Evolutionary conservation across 2,888 invertebrate species (phyloP).

Genomic region (Drosophila neonasuta): DNA sequence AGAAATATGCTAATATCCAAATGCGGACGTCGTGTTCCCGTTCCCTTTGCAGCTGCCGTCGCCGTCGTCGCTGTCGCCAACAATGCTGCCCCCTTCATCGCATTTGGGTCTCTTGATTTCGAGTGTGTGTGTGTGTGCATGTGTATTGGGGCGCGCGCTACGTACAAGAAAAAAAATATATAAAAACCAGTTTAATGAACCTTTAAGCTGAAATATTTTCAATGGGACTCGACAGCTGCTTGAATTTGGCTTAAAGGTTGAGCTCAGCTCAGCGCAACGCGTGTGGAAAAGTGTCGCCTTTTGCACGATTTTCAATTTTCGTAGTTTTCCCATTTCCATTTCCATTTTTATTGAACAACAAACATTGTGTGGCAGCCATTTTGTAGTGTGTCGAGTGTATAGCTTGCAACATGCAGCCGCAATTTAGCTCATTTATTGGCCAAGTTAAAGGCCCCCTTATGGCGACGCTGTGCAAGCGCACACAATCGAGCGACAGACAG

Average conservation of each 20-base stretch:
- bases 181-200: slow-evolving; percentile 81
- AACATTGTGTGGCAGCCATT: slow-evolving; percentile 60
- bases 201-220: slow-evolving; percentile 70
- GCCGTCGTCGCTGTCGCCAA: slow-evolving; percentile 26
- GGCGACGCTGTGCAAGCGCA: slow-evolving; percentile 41
- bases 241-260: slow-evolving; percentile 36
- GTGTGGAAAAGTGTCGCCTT: slow-evolving; percentile 54
- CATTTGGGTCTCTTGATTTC: slow-evolving; percentile 47
- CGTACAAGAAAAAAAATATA: slow-evolving; percentile 24
- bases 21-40: slow-evolving; percentile 47
- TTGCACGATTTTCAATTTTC: slow-evolving; percentile 23
- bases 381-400: slow-evolving; percentile 46
- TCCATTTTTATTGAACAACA: slow-evolving; percentile 40
- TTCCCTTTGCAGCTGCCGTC: slow-evolving; percentile 20
- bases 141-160: slow-evolving; percentile 58
- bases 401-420: slow-evolving; percentile 47
- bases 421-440: slow-evolving; percentile 57
- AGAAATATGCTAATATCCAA: slow-evolving; percentile 71
- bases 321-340: slow-evolving; percentile 2
- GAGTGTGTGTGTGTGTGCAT: slow-evolving; percentile 19
- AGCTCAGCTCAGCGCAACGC: slow-evolving; percentile 24
- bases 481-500: slow-evolving; percentile 42
- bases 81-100: slow-evolving; percentile 64
- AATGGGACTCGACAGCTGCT: slow-evolving; percentile 54
- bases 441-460: slow-evolving; percentile 52